Evolutionary conservation across 2,113 vertebrate genomes (phyloP), one percentile per base, ranked within the genome.

Genomic region (Pitta sordida): DNA sequence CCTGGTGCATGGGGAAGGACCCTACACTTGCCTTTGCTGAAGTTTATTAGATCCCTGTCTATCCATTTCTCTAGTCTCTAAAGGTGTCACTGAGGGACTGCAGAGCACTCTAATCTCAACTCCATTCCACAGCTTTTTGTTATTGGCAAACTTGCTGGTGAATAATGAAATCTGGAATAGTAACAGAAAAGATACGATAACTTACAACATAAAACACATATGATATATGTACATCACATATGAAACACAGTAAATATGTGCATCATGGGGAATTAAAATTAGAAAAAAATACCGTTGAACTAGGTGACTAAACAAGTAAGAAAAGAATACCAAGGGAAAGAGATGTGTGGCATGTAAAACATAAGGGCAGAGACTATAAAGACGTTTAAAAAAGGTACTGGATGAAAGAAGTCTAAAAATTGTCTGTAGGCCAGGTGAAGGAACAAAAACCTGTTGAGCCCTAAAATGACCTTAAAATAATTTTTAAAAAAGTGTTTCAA

Each of bases 271-370:
- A 94, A 79, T 49, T 55, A 43, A 16, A 82, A 2, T 44, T 14
- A 86, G 65, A 85, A 97, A 94, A 86, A 39, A 83, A 87, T 56
- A 44, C 41, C 49, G 19, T 10, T 73, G 36, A 84, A 76, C 46
- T 70, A 73, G 73, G 68, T 76, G 62, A 88, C 15, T 60, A 91
- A 93, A 69, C 36, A 79, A 21, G 15, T 13, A 19, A 30, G 53
- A 87, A 68, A 94, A 94, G 90, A 64, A 64, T n/a, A 65, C 53
- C 19, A 87, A 92, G 43, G 32, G 27, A 77, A 95, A 89, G 49
- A 55, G 49, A 55, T 13, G 5, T 32, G 13, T 32, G 17, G 7
- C 26, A 52, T 49, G 36, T 48, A 39, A 18, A 87, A 64, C 60
- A 6, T 46, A 83, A 94, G 23, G 56, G 81, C 55, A 94, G 22